Evolutionary conservation across 1,140 invertebrate genomes (phyloP).

Genomic region (Thereuonema tuberculata): DNA sequence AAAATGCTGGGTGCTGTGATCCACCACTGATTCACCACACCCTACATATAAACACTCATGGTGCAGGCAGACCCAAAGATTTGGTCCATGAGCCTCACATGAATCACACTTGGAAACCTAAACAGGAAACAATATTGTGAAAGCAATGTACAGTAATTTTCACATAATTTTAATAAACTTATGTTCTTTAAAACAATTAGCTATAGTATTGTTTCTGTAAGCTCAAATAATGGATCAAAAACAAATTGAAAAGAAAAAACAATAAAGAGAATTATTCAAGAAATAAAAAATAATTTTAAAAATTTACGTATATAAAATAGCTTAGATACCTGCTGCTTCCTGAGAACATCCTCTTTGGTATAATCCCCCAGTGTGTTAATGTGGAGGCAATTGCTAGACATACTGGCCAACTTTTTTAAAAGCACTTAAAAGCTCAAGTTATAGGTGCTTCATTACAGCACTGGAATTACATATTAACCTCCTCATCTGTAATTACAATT

Average conservation of each 20-base stretch:
- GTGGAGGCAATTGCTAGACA: slow-evolving; percentile 17
- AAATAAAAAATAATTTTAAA: background rate
- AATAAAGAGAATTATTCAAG: background rate
- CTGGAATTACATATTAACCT: no score
- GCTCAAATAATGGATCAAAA: background rate
- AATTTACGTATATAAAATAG: background rate
- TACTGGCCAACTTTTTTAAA: background rate
- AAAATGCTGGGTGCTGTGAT: slow-evolving; percentile 65
- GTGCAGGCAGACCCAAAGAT: slow-evolving; percentile 71
- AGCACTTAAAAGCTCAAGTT: no score
- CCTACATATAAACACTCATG: slow-evolving; percentile 59
- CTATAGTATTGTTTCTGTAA: background rate
- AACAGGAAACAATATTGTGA: background rate
- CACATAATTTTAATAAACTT: background rate
- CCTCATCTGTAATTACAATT: no score
- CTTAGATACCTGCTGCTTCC: slow-evolving; percentile 16
- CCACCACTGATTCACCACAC: slow-evolving; percentile 58
- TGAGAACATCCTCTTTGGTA: slow-evolving; percentile 19
- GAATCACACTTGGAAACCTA: slow-evolving; percentile 37
- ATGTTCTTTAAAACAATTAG: background rate
- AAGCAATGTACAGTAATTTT: background rate
- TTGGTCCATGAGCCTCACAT: slow-evolving; percentile 48
- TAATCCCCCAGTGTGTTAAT: slow-evolving; percentile 17
- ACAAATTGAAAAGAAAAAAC: background rate
- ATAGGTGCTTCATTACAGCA: no score